phyloP scores from a whole-genome alignment of 2,888 invertebrate species.

The Camponotus fellah region DNA sequence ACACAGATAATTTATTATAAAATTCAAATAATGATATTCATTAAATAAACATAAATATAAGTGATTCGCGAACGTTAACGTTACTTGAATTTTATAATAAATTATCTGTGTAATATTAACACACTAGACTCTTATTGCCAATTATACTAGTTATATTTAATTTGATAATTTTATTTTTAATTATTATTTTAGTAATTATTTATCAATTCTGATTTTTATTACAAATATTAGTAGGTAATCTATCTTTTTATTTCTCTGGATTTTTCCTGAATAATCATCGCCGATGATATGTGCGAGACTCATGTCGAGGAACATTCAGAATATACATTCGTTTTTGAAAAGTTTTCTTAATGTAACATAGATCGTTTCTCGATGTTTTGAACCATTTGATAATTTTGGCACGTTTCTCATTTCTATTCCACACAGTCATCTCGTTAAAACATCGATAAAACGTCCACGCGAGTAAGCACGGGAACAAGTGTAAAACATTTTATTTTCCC shows the following conservation, averaged over 20 bases:
- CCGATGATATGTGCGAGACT: conserved; percentile 12
- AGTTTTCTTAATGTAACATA: conserved; percentile 3
- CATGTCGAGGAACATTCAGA: conserved; percentile 9
- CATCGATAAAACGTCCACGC: conserved; percentile 36
- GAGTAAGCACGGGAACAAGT: conserved; percentile 45
- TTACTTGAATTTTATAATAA: no score
- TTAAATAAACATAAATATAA: no score
- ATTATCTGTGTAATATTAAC: no score
- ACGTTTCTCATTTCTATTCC: conserved; percentile 42
- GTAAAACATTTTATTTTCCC: conserved; percentile 56
- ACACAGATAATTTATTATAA: no score
- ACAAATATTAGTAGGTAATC: background rate
- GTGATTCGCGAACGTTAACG: no score
- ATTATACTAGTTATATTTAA: no score
- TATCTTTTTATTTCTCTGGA: background rate
- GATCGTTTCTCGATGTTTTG: conserved; percentile 30
- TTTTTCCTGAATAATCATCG: background rate
- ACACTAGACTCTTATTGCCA: no score
- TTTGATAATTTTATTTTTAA: background rate
- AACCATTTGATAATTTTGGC: conserved; percentile 45
- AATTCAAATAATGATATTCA: no score
- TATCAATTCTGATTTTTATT: background rate
- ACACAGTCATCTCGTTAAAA: conserved; percentile 35
- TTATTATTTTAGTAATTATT: background rate
- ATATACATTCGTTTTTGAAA: conserved; percentile 4